Evolutionary conservation across 2,113 vertebrate genomes (phyloP), one percentile per base, ranked within the genome.

Genomic region (Panthera uncia): DNA sequence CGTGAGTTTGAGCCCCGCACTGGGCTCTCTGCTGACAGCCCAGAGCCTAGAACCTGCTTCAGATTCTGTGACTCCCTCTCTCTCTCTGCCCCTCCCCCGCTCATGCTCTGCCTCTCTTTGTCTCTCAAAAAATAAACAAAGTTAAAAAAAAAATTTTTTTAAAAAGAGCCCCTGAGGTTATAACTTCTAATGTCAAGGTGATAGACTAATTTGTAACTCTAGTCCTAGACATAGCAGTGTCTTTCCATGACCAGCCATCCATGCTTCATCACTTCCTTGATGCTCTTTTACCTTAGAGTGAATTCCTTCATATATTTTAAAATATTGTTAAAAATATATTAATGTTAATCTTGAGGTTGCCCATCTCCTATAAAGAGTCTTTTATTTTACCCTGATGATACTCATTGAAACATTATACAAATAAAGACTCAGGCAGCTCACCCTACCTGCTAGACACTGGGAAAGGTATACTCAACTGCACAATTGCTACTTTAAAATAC

Each of bases 391-490:
- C 18, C 29, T 38, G 29, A 10, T 73, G 57, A 52, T 65, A 31
- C 19, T 66, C 50, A 89, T 1, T 96, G 38, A 87, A 48, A 68
- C 11, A 41, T 31, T 57, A 82, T 50, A 25, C 1, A 91, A 84
- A 68, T 52, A 80, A 78, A 91, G 23, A 74, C 31, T 74, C 27
- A 55, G 1, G 21, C 12, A 86, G 0, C 25, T 68, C 38, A 21
- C 6, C 23, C 4, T 94, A 71, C 15, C 29, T 23, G 27, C 3
- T 23, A 3, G 55, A 27, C 27, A 38, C 6, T 7, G 6, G 73
- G 4, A 19, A 52, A 0, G 1, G 1, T 25, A 7, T 33, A 5
- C 4, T 13, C 38, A 78, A 36, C 5, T 21, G 0, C 0, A 6
- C 3, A 13, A 41, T 85, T n/a, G 31, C 11, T 41, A 10, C 14